Conservation (phyloP, 2,888 invertebrate species). For the Agonopterix arenella region DNA sequence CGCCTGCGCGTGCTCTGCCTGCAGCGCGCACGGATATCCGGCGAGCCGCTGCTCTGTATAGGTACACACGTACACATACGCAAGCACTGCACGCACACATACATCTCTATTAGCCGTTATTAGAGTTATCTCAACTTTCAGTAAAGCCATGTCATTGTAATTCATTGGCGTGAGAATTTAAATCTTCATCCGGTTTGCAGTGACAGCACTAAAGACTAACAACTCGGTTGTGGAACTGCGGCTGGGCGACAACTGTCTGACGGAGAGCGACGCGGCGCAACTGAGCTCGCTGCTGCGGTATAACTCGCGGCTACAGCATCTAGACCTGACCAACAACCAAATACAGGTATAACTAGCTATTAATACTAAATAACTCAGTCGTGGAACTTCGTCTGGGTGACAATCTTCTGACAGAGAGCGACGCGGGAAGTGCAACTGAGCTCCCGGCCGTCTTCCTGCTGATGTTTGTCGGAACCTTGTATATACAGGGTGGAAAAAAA, state of each 20-base stretch:
- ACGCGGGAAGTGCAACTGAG: too few species aligned
- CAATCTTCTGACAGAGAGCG: too few species aligned
- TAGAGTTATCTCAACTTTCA: too few species aligned
- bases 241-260: conserved; percentile 88
- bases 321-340: conserved; percentile 87
- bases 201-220: conserved; percentile 87
- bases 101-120: too few species aligned
- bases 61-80: conserved; percentile 65
- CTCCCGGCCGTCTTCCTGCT: too few species aligned
- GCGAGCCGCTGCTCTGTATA: conserved; percentile 84
- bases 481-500: too few species aligned
- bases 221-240: conserved; percentile 86
- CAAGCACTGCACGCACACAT: too few species aligned
- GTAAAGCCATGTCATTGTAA: too few species aligned
- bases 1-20: conserved; percentile 85
- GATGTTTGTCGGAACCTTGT: too few species aligned
- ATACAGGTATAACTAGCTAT: conserved; percentile 55
- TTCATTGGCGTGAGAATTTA: too few species aligned
- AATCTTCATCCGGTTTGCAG: conserved; percentile 64
- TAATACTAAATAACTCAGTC: too few species aligned
- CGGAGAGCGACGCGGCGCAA: conserved; percentile 85
- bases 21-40: conserved; percentile 85
- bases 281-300: conserved; percentile 84
- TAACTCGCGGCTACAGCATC: conserved; percentile 85
- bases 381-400: too few species aligned